Conservation (phyloP, 1,140 invertebrate species). For the Rhizoglyphus robini region DNA sequence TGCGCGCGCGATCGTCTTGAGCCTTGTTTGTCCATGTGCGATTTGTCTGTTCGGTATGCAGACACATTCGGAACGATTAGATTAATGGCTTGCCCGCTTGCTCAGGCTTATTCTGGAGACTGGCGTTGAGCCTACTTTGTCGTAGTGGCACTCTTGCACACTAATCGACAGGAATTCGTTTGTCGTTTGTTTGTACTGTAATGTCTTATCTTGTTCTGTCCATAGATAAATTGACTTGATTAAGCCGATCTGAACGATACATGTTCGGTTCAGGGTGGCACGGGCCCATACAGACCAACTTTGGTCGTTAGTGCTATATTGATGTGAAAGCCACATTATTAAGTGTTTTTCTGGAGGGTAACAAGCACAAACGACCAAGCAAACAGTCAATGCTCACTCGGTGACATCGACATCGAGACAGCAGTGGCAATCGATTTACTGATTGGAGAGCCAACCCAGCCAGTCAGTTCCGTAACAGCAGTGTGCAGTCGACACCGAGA, state of each 20-base stretch:
- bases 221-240: conserved; percentile 14
- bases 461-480: background rate
- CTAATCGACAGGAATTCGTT: conserved; percentile 3
- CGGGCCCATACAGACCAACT: background rate
- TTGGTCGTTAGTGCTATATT: background rate
- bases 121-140: background rate
- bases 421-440: background rate
- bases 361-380: background rate
- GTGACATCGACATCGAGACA: conserved; percentile 2
- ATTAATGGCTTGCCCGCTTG: conserved; percentile 4
- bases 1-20: background rate
- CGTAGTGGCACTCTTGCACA: background rate
- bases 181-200: background rate
- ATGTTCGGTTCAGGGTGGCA: background rate
- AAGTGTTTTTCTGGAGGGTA: conserved; percentile 6
- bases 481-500: background rate
- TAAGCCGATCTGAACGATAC: background rate
- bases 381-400: background rate
- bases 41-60: background rate
- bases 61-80: background rate
- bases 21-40: conserved; percentile 3
- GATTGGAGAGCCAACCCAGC: no score
- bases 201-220: conserved; percentile 5
- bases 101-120: background rate
- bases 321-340: background rate